Conservation (phyloP, 2,797 vertebrate genomes). For the Hydrolagus colliei region DNA sequence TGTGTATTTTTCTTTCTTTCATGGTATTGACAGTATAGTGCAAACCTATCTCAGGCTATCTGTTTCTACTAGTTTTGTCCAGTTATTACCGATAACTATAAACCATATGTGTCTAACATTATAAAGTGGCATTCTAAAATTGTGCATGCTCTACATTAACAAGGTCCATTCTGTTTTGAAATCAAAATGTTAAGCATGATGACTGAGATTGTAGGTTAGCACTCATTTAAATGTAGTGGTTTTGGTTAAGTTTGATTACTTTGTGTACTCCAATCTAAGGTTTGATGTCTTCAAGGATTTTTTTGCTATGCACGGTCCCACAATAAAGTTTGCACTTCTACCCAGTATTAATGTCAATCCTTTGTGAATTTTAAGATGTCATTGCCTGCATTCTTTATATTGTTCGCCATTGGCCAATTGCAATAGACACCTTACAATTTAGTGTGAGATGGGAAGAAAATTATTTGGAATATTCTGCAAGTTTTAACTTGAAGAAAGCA, state of each 20-base stretch:
- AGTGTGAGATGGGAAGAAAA: no score
- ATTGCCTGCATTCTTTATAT: no score
- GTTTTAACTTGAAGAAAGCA: neutral
- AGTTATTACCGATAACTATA: neutral
- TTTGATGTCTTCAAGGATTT: neutral
- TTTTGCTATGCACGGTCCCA: neutral
- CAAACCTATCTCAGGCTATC: neutral
- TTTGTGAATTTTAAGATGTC: no score
- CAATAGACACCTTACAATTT: no score
- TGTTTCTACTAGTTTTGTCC: neutral
- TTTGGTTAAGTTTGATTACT: neutral
- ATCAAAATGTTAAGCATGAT: neutral
- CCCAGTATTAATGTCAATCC: no score
- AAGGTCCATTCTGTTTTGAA: neutral
- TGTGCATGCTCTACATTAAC: neutral
- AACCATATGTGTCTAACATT: neutral
- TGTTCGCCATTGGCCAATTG: no score
- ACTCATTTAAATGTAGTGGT: neutral
- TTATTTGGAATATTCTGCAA: neutral
- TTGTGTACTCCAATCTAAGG: neutral
- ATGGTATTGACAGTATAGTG: neutral
- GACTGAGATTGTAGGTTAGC: neutral
- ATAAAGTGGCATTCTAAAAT: neutral
- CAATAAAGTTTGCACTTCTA: no score
- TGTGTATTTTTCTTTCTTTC: neutral